phyloP scores from a whole-genome alignment of 2,113 vertebrate genomes.

The Arizona elegans region DNA sequence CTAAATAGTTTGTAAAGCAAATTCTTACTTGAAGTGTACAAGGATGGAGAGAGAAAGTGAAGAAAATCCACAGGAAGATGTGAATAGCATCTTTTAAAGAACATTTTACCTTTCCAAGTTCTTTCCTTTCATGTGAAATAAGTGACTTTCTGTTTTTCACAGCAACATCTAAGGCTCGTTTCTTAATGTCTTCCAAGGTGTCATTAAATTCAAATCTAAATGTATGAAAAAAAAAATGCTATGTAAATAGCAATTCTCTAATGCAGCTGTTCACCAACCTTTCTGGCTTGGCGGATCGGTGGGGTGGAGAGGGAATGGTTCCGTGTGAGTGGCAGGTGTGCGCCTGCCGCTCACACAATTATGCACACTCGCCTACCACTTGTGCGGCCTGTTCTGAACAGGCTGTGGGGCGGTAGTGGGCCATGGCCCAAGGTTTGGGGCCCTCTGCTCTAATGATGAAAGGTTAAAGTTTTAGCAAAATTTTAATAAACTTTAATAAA shows the following conservation, averaged over 20 bases:
- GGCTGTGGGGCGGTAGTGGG: too few relatives aligned
- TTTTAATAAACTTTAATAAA: too few relatives aligned
- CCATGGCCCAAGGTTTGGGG: too few relatives aligned
- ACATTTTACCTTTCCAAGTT: slow-evolving; percentile 84
- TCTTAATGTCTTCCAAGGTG: slow-evolving; percentile 78
- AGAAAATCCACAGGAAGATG: neutral
- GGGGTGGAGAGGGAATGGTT: neutral
- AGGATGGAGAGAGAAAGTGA: neutral
- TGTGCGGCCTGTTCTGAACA: neutral
- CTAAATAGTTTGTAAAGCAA: neutral
- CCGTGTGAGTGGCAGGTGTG: neutral
- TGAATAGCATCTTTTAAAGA: neutral
- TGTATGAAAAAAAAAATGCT: slow-evolving; percentile 1
- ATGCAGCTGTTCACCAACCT: neutral
- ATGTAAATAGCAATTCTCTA: neutral
- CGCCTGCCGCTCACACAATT: neutral
- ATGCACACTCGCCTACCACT: neutral
- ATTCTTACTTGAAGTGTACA: neutral
- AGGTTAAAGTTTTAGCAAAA: neutral
- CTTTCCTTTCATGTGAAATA: slow-evolving; percentile 83
- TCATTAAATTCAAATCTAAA: slow-evolving; percentile 89
- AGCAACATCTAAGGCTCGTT: slow-evolving; percentile 82
- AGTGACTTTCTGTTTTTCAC: slow-evolving; percentile 90
- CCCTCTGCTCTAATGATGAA: accelerated
- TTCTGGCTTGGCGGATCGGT: neutral